Conservation (phyloP, 2,113 vertebrate genomes). For the Sciurus niger region DNA sequence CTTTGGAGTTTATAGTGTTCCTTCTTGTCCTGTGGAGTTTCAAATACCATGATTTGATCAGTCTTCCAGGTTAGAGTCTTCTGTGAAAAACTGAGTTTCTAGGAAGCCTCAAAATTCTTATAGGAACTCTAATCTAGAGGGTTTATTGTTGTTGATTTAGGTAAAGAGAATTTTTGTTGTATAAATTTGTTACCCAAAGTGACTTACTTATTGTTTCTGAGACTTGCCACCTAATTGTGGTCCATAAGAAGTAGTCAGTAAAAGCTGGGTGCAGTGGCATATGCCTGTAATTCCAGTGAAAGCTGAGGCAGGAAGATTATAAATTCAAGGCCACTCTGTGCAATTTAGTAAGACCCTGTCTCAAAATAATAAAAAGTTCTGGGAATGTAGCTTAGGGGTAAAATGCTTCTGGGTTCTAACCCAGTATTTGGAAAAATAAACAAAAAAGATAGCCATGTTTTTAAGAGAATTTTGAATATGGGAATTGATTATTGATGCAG, state of each 20-base stretch:
- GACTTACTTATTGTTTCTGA: constrained; percentile 31
- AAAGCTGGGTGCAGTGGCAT: neutral
- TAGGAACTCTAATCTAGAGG: constrained; percentile 35
- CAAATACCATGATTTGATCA: neutral
- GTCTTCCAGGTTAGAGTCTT: neutral
- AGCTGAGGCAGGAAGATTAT: no score
- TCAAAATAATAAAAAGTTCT: no score
- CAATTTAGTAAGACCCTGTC: no score
- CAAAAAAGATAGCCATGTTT: neutral
- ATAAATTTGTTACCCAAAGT: constrained; percentile 52
- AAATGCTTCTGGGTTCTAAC: no score
- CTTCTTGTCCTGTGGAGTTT: constrained; percentile 23
- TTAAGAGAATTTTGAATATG: constrained; percentile 37
- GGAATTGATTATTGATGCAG: neutral
- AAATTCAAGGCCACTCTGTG: no score
- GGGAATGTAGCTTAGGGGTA: no score
- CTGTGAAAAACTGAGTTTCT: constrained; percentile 45
- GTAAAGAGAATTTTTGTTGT: neutral
- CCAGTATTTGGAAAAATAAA: no score
- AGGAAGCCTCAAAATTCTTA: constrained; percentile 38
- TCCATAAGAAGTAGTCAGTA: neutral
- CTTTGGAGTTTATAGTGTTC: constrained; percentile 45
- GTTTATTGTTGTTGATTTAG: neutral
- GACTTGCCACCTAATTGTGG: neutral
- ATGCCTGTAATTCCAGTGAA: no score